Base-by-base conservation (phyloP, 1,140 invertebrate genomes). In the Lysiphlebus fabarum region DNA sequence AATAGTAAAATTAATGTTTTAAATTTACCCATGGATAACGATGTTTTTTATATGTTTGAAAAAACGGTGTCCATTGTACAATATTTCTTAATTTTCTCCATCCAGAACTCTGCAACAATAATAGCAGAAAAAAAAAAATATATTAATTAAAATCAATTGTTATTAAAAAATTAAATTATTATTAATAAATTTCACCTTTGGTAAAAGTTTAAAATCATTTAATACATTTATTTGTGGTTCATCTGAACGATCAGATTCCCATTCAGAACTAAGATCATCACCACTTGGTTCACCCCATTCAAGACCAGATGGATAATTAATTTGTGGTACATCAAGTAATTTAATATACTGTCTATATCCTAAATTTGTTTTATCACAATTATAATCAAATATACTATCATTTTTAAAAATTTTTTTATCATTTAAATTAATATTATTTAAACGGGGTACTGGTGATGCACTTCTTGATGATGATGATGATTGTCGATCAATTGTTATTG, bases 11-110 rank as follows among this genome's bases (percentile, higher is more conserved):
- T 43, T 55, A 37, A 37, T 14, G 34, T 34, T 51, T 11, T 4
- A 37, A 42, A 62, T 63, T 70, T 56, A 78, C 91, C 95, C 95
- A 98, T 51, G 93, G 94, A 81, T 97, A 96, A 62, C 90, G 83
- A 78, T 94, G 90, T 75, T 95, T 95, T 76, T 95, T 96, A 82
- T 95, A 96, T 0, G 92, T 96, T 80, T 96, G 95, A 72, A 96
- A 92, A 82, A 97, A 97, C 26, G 93, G 94, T 37, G 93, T 94
- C 92, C 93, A 95, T 71, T 94, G 91, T 38, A 97, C 92, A 56
- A 95, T 92, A 72, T 93, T 96, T 48, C 92, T 83, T 38, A 96
- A 84, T 79, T 95, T 96, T 60, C 90, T 84, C 95, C 93, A 97
- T 68, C 90, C 91, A 48, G 93, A 95, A 70, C 88, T 87, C 93